Conservation (phyloP, 1,140 invertebrate genomes). For the Ditylenchus dipsaci region DNA sequence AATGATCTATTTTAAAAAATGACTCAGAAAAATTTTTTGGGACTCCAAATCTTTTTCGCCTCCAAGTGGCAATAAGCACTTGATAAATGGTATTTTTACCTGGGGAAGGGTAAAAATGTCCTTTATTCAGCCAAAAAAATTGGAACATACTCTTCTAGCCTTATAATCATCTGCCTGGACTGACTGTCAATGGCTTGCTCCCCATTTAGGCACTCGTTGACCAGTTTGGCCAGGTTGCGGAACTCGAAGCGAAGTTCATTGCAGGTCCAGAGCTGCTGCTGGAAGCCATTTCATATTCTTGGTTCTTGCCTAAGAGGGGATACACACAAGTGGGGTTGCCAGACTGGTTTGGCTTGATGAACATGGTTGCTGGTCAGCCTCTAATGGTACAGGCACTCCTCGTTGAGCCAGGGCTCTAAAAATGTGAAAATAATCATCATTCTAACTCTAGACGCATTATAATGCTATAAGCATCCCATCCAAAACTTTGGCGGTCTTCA, state of each 20-base stretch:
- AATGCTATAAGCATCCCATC: too few relatives aligned
- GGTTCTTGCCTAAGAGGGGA: conserved; percentile 1
- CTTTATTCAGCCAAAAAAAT: too few relatives aligned
- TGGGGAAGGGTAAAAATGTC: too few relatives aligned
- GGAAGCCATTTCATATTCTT: background rate
- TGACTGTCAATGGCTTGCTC: conserved; percentile 38
- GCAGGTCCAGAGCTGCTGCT: background rate
- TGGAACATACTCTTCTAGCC: conserved; percentile 42
- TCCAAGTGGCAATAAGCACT: too few relatives aligned
- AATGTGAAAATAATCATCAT: conserved; percentile 2
- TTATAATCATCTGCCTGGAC: conserved; percentile 37
- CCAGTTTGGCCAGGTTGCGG: conserved; percentile 31
- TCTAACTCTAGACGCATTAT: background rate
- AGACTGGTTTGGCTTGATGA: background rate
- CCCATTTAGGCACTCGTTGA: conserved; percentile 38
- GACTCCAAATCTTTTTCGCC: too few relatives aligned
- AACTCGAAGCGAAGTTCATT: conserved; percentile 14
- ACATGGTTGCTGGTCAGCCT: conserved; percentile 3
- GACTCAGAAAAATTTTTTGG: too few relatives aligned
- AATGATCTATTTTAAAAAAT: too few relatives aligned
- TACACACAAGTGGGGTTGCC: background rate
- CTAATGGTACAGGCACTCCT: conserved; percentile 26
- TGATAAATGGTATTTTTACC: too few relatives aligned
- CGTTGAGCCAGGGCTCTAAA: conserved; percentile 14
- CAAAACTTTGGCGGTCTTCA: too few relatives aligned